Base-by-base conservation (phyloP, 2,113 vertebrate species). In the Oceanodroma tethys region DNA sequence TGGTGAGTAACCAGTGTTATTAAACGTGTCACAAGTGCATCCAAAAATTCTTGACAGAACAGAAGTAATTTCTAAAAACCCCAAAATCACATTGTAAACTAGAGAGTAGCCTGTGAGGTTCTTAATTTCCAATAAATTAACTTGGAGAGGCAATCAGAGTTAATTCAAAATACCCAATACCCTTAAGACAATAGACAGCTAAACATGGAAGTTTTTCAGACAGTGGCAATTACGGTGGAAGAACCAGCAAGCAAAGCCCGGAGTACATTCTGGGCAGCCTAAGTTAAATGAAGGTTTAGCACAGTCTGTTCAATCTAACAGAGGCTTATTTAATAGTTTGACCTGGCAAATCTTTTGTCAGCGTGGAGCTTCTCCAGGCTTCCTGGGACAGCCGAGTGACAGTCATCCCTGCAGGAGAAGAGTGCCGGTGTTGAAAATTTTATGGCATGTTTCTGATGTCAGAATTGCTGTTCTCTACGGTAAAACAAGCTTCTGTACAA, bases 281-380 rank as follows among this genome's bases (percentile, higher is more conserved):
- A 89, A 88, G 52, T 84, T 89, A 82, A 81, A 71, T 60, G 78
- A 60, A 93, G 90, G 96, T 95, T 94, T 95, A 96, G 58, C 43
- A 58, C 42, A 81, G 70, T 42, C 94, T 83, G 13, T 48, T 94
- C 85, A 79, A 4, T 72, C 85, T 84, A 95, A 82, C 62, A 53
- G 90, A 68, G 43, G 67, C 66, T 94, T 89, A 88, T 95, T 93
- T 94, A 93, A 74, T 84, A 93, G 89, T 80, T 85, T 76, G 85
- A 71, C 94, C 85, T 72, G 79, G 75, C 60, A 86, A 74, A 59
- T 83, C 81, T 88, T 81, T 50, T 96, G 85, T 97, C 91, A 94
- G 86, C 23, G 5, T 52, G 79, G 67, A 88, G 81, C 78, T 88
- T 88, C 93, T 93, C 62, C 52, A 16, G 72, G 48, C 85, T 97